Evolutionary conservation across 2,113 vertebrate species (phyloP), one percentile per base, ranked within the genome.

Genomic region (Fregata magnificens): DNA sequence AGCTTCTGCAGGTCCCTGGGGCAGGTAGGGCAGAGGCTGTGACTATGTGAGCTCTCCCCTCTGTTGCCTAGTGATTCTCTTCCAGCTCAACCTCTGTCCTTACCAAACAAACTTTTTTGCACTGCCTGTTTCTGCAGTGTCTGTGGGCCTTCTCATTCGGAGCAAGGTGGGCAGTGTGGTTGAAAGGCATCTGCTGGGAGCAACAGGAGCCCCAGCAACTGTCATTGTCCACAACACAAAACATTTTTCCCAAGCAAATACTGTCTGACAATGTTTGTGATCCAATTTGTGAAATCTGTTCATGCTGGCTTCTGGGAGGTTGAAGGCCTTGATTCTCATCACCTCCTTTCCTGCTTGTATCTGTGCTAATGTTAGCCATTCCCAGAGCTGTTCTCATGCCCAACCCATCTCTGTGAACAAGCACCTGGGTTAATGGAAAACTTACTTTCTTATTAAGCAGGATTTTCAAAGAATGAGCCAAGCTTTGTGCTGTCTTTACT

Each of bases 401-500:
- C 40, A 24, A 0, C 14, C 8, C 13, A 16, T 82, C 21, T 66
- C 66, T 58, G 59, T 38, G 56, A 86, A 71, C 24, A 84, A 92
- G 67, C 16, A 29, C 5, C 14, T 32, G 15, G 44, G 25, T 78
- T 84, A 59, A 83, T 47, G 53, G 38, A 80, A 92, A 82, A 50
- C 22, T 50, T 53, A 34, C 24, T 82, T 66, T 70, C 24, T 70
- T 91, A 61, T 73, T 22, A 74, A 73, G 26, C n/a, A 55, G 29
- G 36, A 28, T 90, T 95, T 94, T 71, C 67, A 67, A 86, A 93
- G 90, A 86, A 71, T 44, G 50, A 91, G 14, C 34, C 44, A 77
- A 31, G 21, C 73, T 96, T 95, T 84, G 17, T 89, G 31, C 77
- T 85, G 61, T 76, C 82, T 93, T 86, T 76, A 36, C 52, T 86